Conservation (phyloP, 2,113 vertebrate genomes). For the Toxostoma redivivum region DNA sequence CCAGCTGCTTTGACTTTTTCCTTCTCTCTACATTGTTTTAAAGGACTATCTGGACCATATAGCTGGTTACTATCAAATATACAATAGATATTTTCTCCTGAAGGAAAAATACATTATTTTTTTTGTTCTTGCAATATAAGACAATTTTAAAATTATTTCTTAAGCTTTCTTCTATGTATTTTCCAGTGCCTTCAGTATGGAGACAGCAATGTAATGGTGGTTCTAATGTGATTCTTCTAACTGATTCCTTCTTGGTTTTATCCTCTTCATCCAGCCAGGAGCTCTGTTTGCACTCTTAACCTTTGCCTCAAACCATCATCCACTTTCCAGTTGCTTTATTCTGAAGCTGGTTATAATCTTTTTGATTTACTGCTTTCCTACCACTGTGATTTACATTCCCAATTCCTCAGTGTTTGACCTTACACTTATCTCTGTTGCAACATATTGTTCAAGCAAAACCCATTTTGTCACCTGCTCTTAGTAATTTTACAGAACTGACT, state of each 20-base stretch:
- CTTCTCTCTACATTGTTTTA: not conserved
- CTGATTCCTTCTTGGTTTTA: not conserved
- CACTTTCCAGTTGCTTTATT: not conserved
- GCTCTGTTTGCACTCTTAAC: not conserved
- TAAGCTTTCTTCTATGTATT: not conserved
- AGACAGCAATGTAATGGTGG: not conserved
- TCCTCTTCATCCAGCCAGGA: not conserved
- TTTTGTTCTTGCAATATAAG: not conserved
- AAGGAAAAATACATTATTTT: not conserved
- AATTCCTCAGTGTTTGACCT: not conserved
- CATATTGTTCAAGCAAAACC: not conserved
- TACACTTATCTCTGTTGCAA: not conserved
- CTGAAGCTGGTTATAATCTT: not conserved
- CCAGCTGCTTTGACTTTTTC: not conserved
- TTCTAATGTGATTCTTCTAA: not conserved
- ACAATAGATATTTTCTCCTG: not conserved
- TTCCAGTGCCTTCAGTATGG: not conserved
- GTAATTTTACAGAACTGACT: not conserved
- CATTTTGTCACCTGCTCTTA: not conserved
- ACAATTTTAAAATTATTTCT: not conserved
- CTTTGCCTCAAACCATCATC: not conserved
- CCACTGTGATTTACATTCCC: not conserved
- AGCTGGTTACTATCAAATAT: not conserved
- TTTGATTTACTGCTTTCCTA: not conserved
- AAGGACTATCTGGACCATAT: not conserved